Base-by-base conservation (phyloP, 2,113 vertebrate genomes). In the Etheostoma cragini region DNA sequence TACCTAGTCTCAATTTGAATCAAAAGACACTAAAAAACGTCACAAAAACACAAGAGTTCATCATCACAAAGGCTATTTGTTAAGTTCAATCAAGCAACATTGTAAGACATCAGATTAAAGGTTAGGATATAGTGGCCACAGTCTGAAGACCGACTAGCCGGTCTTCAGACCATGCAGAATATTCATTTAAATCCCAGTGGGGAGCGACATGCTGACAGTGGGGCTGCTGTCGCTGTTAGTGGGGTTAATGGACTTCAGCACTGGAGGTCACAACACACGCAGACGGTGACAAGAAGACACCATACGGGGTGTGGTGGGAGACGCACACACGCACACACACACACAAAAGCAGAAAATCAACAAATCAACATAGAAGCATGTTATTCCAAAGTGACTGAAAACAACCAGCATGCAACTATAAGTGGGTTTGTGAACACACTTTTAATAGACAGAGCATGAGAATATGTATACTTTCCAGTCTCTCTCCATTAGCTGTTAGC, bases 161-260 rank as follows among this genome's bases (percentile, higher is more conserved):
- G 53, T 3, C 38, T 56, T 71, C 35, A 46, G 58, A 65, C 24
- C 7, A 54, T 22, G 50, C 14, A 56, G 50, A 50, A 47, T 56
- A 22, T 62, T 47, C 35, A 30, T 42, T 79, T 73, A 58, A 62
- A 52, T 71, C 66, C 38, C 82, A 50, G 42, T 26, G 72, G 61
- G 79, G 50, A 71, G 66, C 14, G 35, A 19, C 68, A 49, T 69
- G 81, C n/a, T 83, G 88, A 72, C 81, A 75, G 81, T 42, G 54
- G 12, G 76, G 69, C 79, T 69, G 61, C 72, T 80, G 69, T 82
- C 63, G 19, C 13, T 72, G 76, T 81, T 81, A 87, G 81, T 83
- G 86, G 69, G 86, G 86, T 85, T 90, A 90, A 90, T 88, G 76
- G 72, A 45, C 74, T 78, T 83, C 81, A 82, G 33, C 82, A 65